Conservation (phyloP, 2,888 invertebrate genomes). For the Chrysina gloriosa region DNA sequence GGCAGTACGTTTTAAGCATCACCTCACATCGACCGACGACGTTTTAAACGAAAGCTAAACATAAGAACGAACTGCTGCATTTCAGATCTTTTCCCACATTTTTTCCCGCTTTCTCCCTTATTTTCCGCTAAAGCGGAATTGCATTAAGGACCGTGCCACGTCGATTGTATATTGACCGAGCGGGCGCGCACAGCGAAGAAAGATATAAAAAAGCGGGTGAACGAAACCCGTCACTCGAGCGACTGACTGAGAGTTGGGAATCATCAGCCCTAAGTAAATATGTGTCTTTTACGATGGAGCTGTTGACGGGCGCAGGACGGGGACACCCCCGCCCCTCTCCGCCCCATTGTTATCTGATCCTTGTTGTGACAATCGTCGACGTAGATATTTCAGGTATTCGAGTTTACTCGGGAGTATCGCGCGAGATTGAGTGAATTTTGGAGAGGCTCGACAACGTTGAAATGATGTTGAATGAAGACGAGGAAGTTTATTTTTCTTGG, state of each 20-base stretch:
- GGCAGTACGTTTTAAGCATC: no score
- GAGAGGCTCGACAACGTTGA: not conserved
- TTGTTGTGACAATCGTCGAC: conserved; percentile 16
- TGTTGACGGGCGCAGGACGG: conserved; percentile 16
- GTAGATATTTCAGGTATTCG: conserved; percentile 5
- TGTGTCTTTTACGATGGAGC: conserved; percentile 28
- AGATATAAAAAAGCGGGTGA: conserved; percentile 26
- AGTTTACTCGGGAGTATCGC: not conserved
- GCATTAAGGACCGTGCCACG: conserved; percentile 12
- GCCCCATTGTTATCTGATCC: conserved; percentile 28
- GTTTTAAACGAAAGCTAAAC: no score
- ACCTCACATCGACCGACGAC: no score
- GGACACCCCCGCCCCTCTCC: not conserved
- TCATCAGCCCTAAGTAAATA: conserved; percentile 35
- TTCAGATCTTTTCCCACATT: not conserved
- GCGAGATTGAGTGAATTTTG: conserved; percentile 6
- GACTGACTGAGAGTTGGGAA: conserved; percentile 30
- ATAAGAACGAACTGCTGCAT: not conserved
- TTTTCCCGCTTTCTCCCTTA: not conserved
- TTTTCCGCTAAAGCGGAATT: conserved; percentile 10
- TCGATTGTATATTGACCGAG: conserved; percentile 23
- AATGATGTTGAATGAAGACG: not conserved
- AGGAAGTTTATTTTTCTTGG: no score
- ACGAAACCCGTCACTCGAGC: conserved; percentile 23
- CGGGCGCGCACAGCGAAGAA: conserved; percentile 3